A percentile compares a stretch with the other conserved stretches of the same genome.
These are phyloP conservation scores for Phoeniculus purpureus DNA, from an alignment of 2,797 vertebrate genomes.

Conservation along the genomic window DNA sequence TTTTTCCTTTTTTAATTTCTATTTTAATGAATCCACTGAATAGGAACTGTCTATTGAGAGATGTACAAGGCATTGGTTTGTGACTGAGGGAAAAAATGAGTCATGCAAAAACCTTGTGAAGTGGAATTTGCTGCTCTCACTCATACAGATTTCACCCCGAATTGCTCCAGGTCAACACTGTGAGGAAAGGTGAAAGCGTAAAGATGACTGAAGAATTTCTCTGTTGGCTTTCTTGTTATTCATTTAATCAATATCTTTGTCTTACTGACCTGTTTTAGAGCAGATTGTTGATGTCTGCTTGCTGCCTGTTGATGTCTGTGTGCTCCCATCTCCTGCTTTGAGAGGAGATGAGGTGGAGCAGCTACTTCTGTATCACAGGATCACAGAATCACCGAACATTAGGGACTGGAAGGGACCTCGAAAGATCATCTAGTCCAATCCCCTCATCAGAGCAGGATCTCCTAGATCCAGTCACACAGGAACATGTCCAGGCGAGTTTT, in stretches of 20 bases:
- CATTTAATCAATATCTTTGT: not conserved
- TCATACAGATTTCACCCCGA: not conserved
- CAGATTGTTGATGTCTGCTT: not conserved
- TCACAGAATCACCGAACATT: too few relatives aligned
- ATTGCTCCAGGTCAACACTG: not conserved
- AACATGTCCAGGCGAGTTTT: too few relatives aligned
- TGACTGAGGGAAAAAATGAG: not conserved
- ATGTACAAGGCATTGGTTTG: not conserved
- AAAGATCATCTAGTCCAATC: too few relatives aligned
- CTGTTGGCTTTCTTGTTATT: not conserved
- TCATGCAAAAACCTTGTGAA: not conserved
- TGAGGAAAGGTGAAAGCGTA: not conserved
- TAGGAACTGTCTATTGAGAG: not conserved
- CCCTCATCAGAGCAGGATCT: too few relatives aligned
- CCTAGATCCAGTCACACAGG: too few relatives aligned
- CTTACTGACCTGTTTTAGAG: not conserved
- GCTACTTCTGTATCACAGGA: not conserved
- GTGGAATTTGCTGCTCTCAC: not conserved
- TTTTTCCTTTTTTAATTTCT: not conserved
- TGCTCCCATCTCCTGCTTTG: not conserved
- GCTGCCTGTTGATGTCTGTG: not conserved
- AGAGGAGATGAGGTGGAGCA: not conserved
- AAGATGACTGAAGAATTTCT: not conserved
- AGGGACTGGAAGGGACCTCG: too few relatives aligned
- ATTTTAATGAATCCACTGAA: not conserved